Evolutionary conservation across 2,113 vertebrate species (phyloP).

Genomic region (Tinamus guttatus): DNA sequence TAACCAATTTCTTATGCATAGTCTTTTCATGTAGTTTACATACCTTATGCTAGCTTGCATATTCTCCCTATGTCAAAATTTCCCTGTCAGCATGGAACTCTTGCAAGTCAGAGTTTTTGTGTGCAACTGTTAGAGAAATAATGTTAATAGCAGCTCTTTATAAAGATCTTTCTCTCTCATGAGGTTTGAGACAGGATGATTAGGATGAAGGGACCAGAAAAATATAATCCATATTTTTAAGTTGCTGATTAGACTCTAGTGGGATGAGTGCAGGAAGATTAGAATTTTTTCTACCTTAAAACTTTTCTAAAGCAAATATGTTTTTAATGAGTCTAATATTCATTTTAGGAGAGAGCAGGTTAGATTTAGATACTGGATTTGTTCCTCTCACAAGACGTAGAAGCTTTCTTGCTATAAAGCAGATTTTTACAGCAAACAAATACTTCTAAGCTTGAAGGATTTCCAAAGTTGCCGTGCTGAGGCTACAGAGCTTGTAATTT

Average conservation of each 20-base stretch:
- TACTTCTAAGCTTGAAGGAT: conserved; percentile 1
- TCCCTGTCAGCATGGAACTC: not conserved
- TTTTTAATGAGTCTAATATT: not conserved
- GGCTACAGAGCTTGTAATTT: conserved; percentile 1
- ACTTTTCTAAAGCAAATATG: not conserved
- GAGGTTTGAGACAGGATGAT: not conserved
- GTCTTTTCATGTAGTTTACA: not conserved
- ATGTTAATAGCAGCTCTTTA: not conserved
- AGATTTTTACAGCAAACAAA: conserved; percentile 33
- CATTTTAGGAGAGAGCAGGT: not conserved
- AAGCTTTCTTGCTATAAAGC: conserved; percentile 17
- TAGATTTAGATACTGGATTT: not conserved
- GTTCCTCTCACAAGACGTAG: not conserved
- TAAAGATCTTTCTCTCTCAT: not conserved
- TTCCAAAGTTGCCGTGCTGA: conserved; percentile 14
- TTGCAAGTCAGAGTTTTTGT: not conserved
- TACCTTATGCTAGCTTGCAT: not conserved
- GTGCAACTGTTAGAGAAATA: not conserved
- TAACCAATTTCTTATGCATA: not conserved
- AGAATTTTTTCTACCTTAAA: not conserved
- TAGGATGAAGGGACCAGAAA: not conserved
- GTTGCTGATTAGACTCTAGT: not conserved
- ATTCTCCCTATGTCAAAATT: not conserved
- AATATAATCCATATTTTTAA: not conserved
- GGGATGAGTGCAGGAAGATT: not conserved